These are phyloP conservation scores for Rhinogobius similis DNA, from an alignment of 2,113 vertebrate species.

Conservation along the genomic window DNA sequence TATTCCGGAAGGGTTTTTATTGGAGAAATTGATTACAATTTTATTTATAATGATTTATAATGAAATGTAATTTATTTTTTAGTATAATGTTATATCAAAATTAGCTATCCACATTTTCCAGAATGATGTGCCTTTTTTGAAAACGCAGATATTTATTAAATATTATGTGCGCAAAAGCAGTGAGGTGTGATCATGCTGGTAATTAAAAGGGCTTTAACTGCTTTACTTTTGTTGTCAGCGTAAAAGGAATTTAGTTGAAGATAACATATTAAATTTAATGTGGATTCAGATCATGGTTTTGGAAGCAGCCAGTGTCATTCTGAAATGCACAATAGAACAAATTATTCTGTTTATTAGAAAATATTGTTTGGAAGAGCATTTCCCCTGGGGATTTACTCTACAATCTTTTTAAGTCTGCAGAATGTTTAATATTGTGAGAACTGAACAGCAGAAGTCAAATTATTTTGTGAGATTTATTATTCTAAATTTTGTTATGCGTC, in stretches of 20 bases:
- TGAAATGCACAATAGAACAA: not conserved
- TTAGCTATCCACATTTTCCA: not conserved
- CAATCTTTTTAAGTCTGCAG: no score
- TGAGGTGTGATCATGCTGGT: not conserved
- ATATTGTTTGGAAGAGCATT: no score
- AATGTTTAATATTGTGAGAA: not conserved
- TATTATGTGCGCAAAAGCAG: not conserved
- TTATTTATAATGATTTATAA: not conserved
- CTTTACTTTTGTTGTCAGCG: not conserved
- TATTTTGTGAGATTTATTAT: not conserved
- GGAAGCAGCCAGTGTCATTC: not conserved
- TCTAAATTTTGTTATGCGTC: not conserved
- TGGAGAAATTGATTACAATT: not conserved
- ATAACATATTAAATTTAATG: not conserved
- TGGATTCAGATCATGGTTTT: not conserved
- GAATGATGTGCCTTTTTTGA: not conserved
- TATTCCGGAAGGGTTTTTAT: conserved; percentile 52
- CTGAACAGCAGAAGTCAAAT: not conserved
- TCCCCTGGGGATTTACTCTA: not conserved
- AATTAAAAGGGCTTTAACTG: not conserved
- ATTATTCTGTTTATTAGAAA: not conserved
- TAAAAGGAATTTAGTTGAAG: not conserved
- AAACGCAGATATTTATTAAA: not conserved
- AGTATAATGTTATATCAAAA: not conserved
- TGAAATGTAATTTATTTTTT: not conserved